Evolutionary conservation across 2,888 invertebrate species (phyloP), one percentile per base, ranked within the genome.

Genomic region (Uropetala carovei): DNA sequence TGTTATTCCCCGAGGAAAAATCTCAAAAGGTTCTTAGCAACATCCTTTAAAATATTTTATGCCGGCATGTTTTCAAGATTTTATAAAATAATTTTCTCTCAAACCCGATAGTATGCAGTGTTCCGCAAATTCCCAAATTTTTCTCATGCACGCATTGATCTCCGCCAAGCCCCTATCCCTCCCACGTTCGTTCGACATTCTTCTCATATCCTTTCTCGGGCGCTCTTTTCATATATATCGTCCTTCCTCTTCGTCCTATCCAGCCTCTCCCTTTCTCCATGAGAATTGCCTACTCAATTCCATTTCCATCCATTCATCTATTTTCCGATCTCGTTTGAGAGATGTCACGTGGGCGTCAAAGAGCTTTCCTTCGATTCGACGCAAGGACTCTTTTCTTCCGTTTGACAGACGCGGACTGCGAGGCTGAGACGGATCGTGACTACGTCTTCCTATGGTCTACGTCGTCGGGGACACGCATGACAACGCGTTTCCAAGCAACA

Each of bases 281-380:
- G 75, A 75, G 22, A 75, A 75, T 22, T 22, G 75, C 75, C n/a
- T 22, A 75, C 22, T 75, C 75, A 75, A 75, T 75, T 75, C 75
- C 75, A 75, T 75, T 75, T 75, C 27, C 75, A 75, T 75, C 75
- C 75, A 75, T 75, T 27, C 75, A 75, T 75, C 75, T 75, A 75
- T 75, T 75, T 75, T 75, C 75, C 75, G 75, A 75, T 75, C 22
- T 22, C 75, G 75, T 75, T 27, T 3, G 22, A 27, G 22, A 27
- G 27, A 75, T 75, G 75, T 75, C 75, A 75, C 75, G 13, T 27
- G 75, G 75, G 75, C 22, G 75, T 75, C 75, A 75, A 27, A 75
- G 22, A 27, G 75, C 75, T 75, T 75, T 75, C 75, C 75, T 13
- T 75, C 22, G 75, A n/a, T 75, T 75, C 75, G 75, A 43, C 43